Conservation (phyloP, 2,113 vertebrate species). For the Sorex araneus region DNA sequence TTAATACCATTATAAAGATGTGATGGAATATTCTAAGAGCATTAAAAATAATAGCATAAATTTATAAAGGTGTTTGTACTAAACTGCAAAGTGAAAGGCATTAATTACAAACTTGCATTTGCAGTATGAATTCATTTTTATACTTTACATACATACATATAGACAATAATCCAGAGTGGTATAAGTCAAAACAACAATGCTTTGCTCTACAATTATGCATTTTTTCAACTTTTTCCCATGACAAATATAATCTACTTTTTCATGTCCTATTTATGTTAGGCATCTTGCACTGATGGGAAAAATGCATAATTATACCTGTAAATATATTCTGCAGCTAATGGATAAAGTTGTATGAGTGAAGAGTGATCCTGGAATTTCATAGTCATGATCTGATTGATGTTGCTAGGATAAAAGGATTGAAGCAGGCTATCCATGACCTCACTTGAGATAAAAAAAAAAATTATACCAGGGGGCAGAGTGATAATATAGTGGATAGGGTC, state of each 20-base stretch:
- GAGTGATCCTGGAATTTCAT: neutral
- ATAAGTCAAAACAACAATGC: neutral
- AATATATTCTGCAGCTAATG: neutral
- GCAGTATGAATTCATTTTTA: neutral
- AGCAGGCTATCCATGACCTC: neutral
- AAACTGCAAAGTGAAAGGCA: neutral
- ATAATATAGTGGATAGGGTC: too few species aligned
- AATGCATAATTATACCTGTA: neutral
- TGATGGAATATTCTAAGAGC: neutral
- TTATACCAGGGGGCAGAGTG: too few species aligned
- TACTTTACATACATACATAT: neutral
- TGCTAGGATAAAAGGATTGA: neutral
- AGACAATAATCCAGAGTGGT: neutral
- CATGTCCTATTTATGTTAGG: neutral
- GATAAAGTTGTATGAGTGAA: neutral
- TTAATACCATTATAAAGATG: neutral
- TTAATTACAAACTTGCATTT: neutral
- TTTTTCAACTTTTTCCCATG: neutral
- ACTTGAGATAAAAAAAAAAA: neutral
- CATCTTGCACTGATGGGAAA: slow-evolving; percentile 8
- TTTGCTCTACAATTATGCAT: neutral
- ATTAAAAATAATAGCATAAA: neutral
- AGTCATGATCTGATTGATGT: neutral
- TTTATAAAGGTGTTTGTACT: neutral
- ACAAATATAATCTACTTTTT: slow-evolving; percentile 11